Base-by-base conservation (phyloP, 2,888 invertebrate species). In the Pristionchus maxplancki region DNA sequence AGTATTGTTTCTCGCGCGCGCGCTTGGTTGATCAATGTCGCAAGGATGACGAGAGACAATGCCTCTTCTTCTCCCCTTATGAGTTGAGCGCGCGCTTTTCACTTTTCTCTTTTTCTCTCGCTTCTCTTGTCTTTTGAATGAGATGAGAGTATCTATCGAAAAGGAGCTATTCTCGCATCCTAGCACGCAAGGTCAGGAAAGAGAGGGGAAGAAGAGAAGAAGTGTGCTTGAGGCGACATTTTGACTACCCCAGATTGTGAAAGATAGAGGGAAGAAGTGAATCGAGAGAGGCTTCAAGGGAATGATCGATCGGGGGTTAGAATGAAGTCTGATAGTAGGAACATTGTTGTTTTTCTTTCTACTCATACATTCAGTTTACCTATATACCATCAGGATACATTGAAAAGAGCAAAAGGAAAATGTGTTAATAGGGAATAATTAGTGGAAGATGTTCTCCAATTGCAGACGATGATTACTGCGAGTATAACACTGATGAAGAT, bases 401-500 rank as follows among this genome's bases (percentile, higher is more conserved):
- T n/a, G n/a, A n/a, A n/a, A n/a, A n/a, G n/a, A n/a, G n/a, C n/a
- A n/a, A n/a, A n/a, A n/a, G n/a, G n/a, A n/a, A n/a, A n/a, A n/a
- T n/a, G n/a, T n/a, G n/a, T n/a, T n/a, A n/a, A n/a, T n/a, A n/a
- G n/a, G n/a, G n/a, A n/a, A n/a, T n/a, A n/a, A 50, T 20, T 50
- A 13, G 15, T 50, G 50, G 50, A n/a, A n/a, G n/a, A n/a, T n/a
- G n/a, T n/a, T n/a, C n/a, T n/a, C n/a, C 20, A n/a, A 20, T 89
- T 91, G n/a, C 87, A 92, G 91, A 92, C 34, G 90, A 92, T 44
- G 91, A 91, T 74, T 62, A 85, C 84, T 91, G 91, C 44, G 90
- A 91, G 28, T 91, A 93, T 58, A 92, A 93, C 31, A 90, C 91
- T 0, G 89, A 90, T 78, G 93, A 90, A 13, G 89, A 90, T 40